A percentile compares a stretch with the other conserved stretches of the same genome.
Conservation (phyloP, 2,888 invertebrate genomes). For the Eueremaeus valkanovi region DNA sequence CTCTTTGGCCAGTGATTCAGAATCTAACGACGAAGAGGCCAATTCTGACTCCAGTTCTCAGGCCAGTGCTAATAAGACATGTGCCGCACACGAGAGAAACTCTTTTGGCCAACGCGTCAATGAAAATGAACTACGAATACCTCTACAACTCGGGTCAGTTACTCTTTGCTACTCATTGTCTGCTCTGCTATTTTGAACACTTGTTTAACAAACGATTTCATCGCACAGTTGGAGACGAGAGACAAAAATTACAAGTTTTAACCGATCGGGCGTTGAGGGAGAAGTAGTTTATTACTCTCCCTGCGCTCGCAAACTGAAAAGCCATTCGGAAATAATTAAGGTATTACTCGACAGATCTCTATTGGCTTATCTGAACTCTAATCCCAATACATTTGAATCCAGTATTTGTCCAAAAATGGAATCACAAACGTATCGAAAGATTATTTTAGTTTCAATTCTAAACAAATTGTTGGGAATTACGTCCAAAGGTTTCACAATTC, state of each 20-base stretch:
- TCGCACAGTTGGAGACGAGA: slow-evolving; percentile 74
- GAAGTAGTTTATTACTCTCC: slow-evolving; percentile 82
- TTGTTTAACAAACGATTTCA: slow-evolving; percentile 5
- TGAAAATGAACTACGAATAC: slow-evolving; percentile 62
- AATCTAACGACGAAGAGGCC: slow-evolving; percentile 29
- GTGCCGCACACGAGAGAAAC: not conserved
- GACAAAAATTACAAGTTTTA: slow-evolving; percentile 80
- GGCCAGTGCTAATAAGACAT: not conserved
- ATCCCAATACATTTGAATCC: slow-evolving; percentile 50
- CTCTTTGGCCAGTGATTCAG: slow-evolving; percentile 24
- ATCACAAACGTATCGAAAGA: slow-evolving; percentile 68
- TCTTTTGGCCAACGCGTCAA: slow-evolving; percentile 51
- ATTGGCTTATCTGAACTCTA: not conserved
- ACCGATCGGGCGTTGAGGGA: slow-evolving; percentile 81
- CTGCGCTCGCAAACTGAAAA: slow-evolving; percentile 62
- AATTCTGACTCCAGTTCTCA: slow-evolving; percentile 27
- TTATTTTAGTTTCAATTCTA: slow-evolving; percentile 88
- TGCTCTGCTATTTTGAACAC: not conserved
- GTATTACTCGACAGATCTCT: slow-evolving; percentile 49
- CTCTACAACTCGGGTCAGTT: slow-evolving; percentile 62
- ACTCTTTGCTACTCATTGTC: slow-evolving; percentile 15
- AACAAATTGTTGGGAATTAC: slow-evolving; percentile 84
- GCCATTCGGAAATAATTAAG: slow-evolving; percentile 61
- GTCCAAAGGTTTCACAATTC: slow-evolving; percentile 63
- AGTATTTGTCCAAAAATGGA: slow-evolving; percentile 70